These are phyloP conservation scores for Cephus runcator DNA, from an alignment of 2,888 invertebrate species.

Conservation along the genomic window DNA sequence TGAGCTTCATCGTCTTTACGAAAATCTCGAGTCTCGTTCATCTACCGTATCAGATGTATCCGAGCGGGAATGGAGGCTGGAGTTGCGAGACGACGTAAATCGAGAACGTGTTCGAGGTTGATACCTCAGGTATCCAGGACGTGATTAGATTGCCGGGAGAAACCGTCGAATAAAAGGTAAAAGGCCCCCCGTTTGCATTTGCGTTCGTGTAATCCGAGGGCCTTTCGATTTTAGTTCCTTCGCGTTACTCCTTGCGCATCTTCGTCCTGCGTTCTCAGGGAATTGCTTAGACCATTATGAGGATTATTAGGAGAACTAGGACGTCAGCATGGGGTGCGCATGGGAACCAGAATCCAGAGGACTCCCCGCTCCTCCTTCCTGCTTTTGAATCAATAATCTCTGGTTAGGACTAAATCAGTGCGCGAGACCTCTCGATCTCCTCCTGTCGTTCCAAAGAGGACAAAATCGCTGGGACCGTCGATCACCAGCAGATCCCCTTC, in stretches of 20 bases:
- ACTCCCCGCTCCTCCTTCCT: conserved; percentile 20
- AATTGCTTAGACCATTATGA: neutral
- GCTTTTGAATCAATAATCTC: conserved; percentile 43
- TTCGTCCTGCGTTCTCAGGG: neutral
- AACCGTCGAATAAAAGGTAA: neutral
- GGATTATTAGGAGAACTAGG: neutral
- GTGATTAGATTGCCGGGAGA: neutral
- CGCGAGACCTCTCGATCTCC: neutral
- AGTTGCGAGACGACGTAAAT: conserved; percentile 44
- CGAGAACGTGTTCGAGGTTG: neutral
- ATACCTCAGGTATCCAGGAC: neutral
- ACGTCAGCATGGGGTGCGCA: conserved; percentile 27
- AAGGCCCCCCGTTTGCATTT: neutral
- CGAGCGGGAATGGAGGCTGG: conserved; percentile 35
- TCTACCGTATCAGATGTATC: conserved; percentile 21
- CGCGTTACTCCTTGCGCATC: no score
- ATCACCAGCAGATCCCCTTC: neutral
- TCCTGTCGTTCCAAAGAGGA: neutral
- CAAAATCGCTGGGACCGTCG: no score
- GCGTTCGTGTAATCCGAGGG: neutral
- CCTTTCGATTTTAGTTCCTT: neutral
- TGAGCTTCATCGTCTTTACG: neutral
- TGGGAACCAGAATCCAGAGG: conserved; percentile 27
- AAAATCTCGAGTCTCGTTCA: conserved; percentile 1
- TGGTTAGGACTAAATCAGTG: neutral